Base-by-base conservation (phyloP, 1,140 invertebrate genomes). In the Drosophila varians region DNA sequence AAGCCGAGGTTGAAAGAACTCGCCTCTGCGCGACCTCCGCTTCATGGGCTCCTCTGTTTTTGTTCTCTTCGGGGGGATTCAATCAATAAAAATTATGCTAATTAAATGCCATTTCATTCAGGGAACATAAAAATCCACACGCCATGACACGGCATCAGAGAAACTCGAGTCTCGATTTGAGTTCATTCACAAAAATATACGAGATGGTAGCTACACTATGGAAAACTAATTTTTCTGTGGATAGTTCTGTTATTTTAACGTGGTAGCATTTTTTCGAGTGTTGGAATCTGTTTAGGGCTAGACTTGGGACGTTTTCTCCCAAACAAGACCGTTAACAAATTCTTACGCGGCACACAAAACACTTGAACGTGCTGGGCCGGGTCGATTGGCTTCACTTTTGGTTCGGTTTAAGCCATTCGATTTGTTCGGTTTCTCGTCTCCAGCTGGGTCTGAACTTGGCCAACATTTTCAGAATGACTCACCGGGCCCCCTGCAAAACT, bases 71-170 rank as follows among this genome's bases (percentile, higher is more conserved):
- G 55, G 31, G 52, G 49, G 54, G 72, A 55, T 77, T 68, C 62
- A 66, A 87, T 86, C 80, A 86, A 86, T 86, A 86, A 86, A 86
- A 86, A 86, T 86, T 86, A 86, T 86, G 80, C 76, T 86, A 86
- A 86, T 87, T 86, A 86, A 86, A 86, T 82, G 80, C 80, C 73
- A 86, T 86, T 86, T 86, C 80, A 86, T 86, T 86, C 82, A 86
- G 79, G 82, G 80, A 87, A 87, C 80, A 86, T 86, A 86, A 86
- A 86, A 82, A 74, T 86, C 80, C 82, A 82, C 80, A 86, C 77
- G 82, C 80, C 82, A 87, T 55, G 80, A 77, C 65, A 53, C 49
- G 61, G 76, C 66, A 58, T 23, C 40, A 62, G 80, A 70, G 77
- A 84, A 84, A 87, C 68, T 71, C 66, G 45, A 51, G 45, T 62